Percentiles rank a stretch among this genome's conserved stretches.
These are phyloP conservation scores for Parnassius glacialis DNA, from an alignment of 2,888 invertebrate genomes.

Conservation along the genomic window DNA sequence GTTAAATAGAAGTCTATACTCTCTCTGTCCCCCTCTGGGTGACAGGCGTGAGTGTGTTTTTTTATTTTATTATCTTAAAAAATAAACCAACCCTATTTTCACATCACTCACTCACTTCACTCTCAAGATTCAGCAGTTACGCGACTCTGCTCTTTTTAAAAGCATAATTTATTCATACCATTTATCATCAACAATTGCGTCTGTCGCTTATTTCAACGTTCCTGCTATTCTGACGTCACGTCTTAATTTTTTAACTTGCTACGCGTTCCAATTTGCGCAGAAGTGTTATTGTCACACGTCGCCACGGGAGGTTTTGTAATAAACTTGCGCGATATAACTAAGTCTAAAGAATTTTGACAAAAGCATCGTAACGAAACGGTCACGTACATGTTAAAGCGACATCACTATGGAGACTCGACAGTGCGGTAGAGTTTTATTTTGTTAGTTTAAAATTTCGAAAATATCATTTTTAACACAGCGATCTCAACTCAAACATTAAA, in stretches of 20 bases:
- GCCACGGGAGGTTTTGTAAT: conserved; percentile 21
- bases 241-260: conserved; percentile 44
- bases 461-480: too few species aligned
- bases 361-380: conserved; percentile 9
- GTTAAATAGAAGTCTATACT: too few species aligned
- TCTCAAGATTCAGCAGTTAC: conserved; percentile 12
- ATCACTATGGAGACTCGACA: background rate
- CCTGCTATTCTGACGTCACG: conserved; percentile 34
- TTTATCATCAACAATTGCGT: conserved; percentile 29
- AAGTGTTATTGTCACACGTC: conserved; percentile 21
- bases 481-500: too few species aligned
- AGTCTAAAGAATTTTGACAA: conserved; percentile 24
- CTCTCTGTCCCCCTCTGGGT: too few species aligned
- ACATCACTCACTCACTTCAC: background rate
- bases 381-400: conserved; percentile 11
- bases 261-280: conserved; percentile 40
- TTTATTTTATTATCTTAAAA: conserved; percentile 14
- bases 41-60: too few species aligned
- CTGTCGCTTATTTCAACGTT: conserved; percentile 38
- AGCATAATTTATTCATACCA: conserved; percentile 25
- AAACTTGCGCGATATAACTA: conserved; percentile 20
- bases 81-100: conserved; percentile 14
- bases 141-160: conserved; percentile 17
- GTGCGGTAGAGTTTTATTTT: conserved; percentile 7
- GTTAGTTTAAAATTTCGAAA: too few species aligned